These are phyloP conservation scores for Pollachius pollachius DNA, from an alignment of 2,113 vertebrate genomes.

Conservation along the genomic window DNA sequence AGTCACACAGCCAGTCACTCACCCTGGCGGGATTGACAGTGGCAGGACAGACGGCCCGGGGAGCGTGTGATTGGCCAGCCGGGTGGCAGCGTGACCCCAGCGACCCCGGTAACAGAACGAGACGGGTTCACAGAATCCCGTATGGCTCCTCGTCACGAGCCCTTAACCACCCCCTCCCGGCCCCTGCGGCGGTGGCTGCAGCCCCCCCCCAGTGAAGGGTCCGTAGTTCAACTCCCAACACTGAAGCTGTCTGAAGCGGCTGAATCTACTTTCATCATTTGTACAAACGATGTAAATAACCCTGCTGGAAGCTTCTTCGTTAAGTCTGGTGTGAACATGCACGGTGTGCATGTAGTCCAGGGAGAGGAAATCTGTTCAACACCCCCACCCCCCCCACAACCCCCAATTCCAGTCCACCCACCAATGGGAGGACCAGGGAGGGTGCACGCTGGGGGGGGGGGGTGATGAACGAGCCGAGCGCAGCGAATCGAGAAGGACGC, in stretches of 20 bases:
- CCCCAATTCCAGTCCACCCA: conserved; percentile 25
- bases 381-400: conserved; percentile 24
- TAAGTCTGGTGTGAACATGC: conserved; percentile 13
- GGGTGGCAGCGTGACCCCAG: conserved; percentile 13
- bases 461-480: conserved; percentile 84
- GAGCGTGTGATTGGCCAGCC: conserved; percentile 17
- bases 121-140: conserved; percentile 40
- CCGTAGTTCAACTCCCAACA: too few species aligned
- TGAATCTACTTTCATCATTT: too few species aligned
- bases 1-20: conserved; percentile 2
- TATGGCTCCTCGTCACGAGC: conserved; percentile 26
- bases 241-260: too few species aligned
- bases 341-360: conserved; percentile 40
- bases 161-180: conserved; percentile 22
- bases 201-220: too few species aligned
- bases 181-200: background rate
- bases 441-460: conserved; percentile 30
- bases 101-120: conserved; percentile 17
- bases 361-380: conserved; percentile 43
- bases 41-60: conserved; percentile 35
- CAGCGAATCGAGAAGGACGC: conserved; percentile 95
- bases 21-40: conserved; percentile 4
- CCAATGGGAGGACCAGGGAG: conserved; percentile 49
- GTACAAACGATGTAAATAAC: too few species aligned
- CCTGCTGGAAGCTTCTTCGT: too few species aligned